These are phyloP conservation scores for Australoheros facetus DNA, from an alignment of 2,797 vertebrate genomes.

Conservation along the genomic window DNA sequence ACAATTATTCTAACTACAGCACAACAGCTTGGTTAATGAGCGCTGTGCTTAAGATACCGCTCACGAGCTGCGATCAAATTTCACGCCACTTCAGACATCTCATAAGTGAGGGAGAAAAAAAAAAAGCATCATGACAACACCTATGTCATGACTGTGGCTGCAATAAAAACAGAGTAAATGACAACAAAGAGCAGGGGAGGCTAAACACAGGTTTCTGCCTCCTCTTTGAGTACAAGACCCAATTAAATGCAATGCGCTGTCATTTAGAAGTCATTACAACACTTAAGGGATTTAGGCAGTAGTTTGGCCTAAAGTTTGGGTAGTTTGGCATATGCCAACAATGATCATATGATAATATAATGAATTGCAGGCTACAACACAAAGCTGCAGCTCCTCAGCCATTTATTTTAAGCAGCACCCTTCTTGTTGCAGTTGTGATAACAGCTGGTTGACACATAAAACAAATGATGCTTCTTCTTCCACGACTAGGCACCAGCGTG, in stretches of 20 bases:
- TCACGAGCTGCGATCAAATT: neutral
- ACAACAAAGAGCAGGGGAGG: neutral
- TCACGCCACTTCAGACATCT: neutral
- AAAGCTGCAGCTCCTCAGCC: neutral
- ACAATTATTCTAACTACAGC: constrained; percentile 5
- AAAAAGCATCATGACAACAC: neutral
- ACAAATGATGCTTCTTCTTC: neutral
- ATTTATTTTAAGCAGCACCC: rapidly evolving
- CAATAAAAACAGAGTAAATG: neutral
- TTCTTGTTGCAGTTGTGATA: neutral
- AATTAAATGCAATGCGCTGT: neutral
- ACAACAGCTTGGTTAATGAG: neutral
- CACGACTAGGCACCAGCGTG: neutral
- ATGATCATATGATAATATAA: too few species aligned
- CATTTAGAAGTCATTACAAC: neutral
- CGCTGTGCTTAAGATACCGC: neutral
- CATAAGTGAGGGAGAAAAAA: neutral
- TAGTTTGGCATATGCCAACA: neutral
- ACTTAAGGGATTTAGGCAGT: rapidly evolving
- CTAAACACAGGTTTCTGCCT: too few species aligned
- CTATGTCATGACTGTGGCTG: neutral
- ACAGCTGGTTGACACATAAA: neutral
- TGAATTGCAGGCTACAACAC: neutral
- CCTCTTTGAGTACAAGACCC: neutral
- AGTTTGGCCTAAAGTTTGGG: neutral